Base-by-base conservation (phyloP, 2,797 vertebrate species). In the Xyrichtys novacula region DNA sequence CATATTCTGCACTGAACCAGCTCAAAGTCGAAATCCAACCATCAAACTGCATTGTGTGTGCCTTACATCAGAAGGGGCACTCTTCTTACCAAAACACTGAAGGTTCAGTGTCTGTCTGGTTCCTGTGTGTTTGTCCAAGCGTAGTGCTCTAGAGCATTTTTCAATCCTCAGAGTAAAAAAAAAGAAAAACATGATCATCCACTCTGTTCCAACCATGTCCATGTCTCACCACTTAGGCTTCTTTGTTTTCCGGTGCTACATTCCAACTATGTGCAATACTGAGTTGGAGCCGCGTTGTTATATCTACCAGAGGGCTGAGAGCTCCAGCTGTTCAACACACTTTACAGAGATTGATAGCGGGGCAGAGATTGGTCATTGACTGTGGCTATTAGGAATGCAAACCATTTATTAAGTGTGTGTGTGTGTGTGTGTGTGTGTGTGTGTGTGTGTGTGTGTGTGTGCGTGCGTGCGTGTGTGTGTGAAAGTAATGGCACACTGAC, bases 401-500 rank as follows among this genome's bases (percentile, higher is more conserved):
- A 62, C 12, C 1, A 53, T 32, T n/a, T 46, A 46, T 36, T 4
- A 49, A 9, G 28, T 68, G 44, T 68, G 39, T 31, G 20, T 64
- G 44, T 43, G 42, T 62, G 53, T 50, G 15, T 68, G 48, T 38
- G 47, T 64, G 29, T 50, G 56, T 75, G 58, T 22, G 43, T 54
- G 23, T 64, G 20, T 60, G 46, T 54, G 39, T 39, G 23, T 56
- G 50, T 39, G n/a, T 31, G 31, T 15, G 32, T 64, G 40, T 39
- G 46, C 42, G 46, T 53, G 14, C 40, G 25, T 36, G 43, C 49
- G 32, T 70, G 29, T 58, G 29, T 60, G 44, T 65, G 48, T 48
- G n/a, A n/a, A 36, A 6, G 32, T 26, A 32, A 53, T 69, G 77
- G 46, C 67, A 80, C 66, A 74, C 64, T 90, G 90, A 88, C 86